Percentiles rank a stretch among this genome's conserved stretches.
These are phyloP conservation scores for Mya arenaria DNA, from an alignment of 1,140 invertebrate genomes.

Conservation along the genomic window DNA sequence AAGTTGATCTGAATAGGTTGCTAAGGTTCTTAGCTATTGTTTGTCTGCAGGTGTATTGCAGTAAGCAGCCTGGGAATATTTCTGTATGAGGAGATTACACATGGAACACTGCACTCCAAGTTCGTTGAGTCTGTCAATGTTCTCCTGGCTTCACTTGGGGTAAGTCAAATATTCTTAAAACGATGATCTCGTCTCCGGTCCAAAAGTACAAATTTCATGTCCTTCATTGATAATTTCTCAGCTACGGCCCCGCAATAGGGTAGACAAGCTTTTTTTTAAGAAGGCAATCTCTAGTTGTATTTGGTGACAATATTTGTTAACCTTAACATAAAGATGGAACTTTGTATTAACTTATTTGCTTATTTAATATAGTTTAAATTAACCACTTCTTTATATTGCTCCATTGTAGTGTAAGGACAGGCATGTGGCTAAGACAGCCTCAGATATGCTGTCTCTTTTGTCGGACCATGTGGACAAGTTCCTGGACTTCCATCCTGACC, in stretches of 20 bases:
- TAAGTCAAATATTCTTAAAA: conserved; percentile 76
- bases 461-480: conserved; percentile 90
- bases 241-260: too few relatives aligned
- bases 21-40: too few relatives aligned
- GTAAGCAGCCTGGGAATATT: conserved; percentile 94
- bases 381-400: conserved; percentile 15
- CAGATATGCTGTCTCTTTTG: conserved; percentile 90
- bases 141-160: conserved; percentile 93
- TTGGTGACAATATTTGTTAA: too few relatives aligned
- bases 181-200: too few relatives aligned
- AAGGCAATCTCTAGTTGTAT: too few relatives aligned
- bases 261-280: too few relatives aligned
- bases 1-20: too few relatives aligned
- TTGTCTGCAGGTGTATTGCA: conserved; percentile 87
- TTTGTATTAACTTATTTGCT: too few relatives aligned
- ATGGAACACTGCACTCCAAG: conserved; percentile 86
- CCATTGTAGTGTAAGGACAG: conserved; percentile 90
- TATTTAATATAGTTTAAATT: too few relatives aligned
- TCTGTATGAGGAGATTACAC: conserved; percentile 87
- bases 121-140: conserved; percentile 92
- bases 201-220: too few relatives aligned
- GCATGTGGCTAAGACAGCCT: conserved; percentile 92
- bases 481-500: conserved; percentile 88
- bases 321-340: too few relatives aligned
- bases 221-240: too few relatives aligned